A percentile compares a stretch with the other conserved stretches of the same genome.
phyloP scores from a whole-genome alignment of 2,797 vertebrate genomes.

The Emydoidea blandingii region DNA sequence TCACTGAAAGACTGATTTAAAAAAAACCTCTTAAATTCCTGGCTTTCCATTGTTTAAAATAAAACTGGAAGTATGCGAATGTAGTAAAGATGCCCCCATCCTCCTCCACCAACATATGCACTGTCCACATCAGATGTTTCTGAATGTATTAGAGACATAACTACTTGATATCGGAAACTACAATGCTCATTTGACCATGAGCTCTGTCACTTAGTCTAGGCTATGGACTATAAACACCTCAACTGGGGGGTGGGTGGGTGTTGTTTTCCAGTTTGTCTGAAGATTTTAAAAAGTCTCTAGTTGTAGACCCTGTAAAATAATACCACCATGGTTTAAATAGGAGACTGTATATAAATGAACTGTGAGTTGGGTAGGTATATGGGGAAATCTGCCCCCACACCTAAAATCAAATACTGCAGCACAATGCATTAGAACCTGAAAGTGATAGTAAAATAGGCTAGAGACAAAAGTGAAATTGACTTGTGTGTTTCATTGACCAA shows the following conservation, averaged over 20 bases:
- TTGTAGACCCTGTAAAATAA: neutral
- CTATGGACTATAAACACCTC: neutral
- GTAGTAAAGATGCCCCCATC: neutral
- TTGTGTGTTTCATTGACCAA: neutral
- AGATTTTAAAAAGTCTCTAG: neutral
- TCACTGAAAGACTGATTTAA: neutral
- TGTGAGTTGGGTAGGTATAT: neutral
- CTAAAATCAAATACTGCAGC: no score
- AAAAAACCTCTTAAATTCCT: neutral
- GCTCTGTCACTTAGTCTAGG: neutral
- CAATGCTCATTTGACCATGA: neutral
- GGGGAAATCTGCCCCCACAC: neutral
- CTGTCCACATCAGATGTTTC: neutral
- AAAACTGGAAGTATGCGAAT: neutral
- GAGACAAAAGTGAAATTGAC: neutral
- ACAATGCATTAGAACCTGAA: neutral
- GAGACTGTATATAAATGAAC: neutral
- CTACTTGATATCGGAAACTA: neutral
- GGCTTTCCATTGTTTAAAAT: neutral
- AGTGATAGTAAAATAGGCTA: neutral
- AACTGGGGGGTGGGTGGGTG: neutral
- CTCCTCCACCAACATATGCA: neutral
- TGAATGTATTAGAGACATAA: neutral
- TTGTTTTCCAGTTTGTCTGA: neutral
- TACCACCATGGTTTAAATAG: neutral